phyloP scores from a whole-genome alignment of 2,797 vertebrate species.

The Myotis pilosus region DNA sequence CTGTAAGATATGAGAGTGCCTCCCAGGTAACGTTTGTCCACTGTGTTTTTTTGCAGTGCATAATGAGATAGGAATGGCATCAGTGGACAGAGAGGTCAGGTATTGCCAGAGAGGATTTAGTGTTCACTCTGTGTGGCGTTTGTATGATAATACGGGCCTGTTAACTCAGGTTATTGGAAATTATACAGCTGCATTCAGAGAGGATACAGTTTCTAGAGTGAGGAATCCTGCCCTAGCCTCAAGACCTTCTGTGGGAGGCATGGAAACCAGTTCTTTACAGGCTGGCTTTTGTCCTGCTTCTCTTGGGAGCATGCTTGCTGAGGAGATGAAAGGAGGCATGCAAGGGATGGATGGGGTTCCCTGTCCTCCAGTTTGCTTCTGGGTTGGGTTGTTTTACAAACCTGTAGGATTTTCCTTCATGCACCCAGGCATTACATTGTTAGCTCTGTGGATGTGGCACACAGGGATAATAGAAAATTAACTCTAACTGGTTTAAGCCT shows the following conservation, averaged over 20 bases:
- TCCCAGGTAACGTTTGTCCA: neutral
- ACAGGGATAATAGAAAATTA: neutral
- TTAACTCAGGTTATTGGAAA: neutral
- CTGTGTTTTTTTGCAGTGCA: slow-evolving; percentile 16
- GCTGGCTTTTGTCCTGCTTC: neutral
- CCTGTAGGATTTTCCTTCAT: neutral
- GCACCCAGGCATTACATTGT: neutral
- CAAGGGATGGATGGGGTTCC: neutral
- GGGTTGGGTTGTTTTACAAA: neutral
- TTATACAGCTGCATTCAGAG: neutral
- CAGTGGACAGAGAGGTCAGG: slow-evolving; percentile 60
- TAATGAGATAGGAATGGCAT: slow-evolving; percentile 47
- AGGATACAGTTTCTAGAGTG: neutral
- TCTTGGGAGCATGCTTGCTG: neutral
- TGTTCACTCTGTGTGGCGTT: neutral
- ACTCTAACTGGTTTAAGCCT: slow-evolving; percentile 19
- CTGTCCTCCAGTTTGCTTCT: neutral
- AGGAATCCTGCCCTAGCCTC: neutral
- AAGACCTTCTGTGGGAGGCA: neutral
- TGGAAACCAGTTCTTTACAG: neutral
- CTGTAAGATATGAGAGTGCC: neutral
- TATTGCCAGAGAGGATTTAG: slow-evolving; percentile 34
- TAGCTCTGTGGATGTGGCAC: neutral
- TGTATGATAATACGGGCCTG: neutral
- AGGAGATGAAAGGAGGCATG: neutral